Conservation (phyloP, 1,140 invertebrate species). For the Bombyx mori region DNA sequence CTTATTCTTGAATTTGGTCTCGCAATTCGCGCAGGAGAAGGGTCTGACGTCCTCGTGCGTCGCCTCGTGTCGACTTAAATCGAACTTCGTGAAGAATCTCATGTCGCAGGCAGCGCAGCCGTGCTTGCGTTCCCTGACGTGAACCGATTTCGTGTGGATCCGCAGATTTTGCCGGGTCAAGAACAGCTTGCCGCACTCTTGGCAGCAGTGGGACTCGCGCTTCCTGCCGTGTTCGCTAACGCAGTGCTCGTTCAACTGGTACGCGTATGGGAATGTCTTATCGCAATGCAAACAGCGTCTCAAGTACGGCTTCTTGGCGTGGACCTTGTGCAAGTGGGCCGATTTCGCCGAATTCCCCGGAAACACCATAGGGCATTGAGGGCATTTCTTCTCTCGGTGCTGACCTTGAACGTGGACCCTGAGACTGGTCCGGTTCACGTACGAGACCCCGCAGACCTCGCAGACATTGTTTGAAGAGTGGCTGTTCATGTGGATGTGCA, state of each 20-base stretch:
- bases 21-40: conserved; percentile 28
- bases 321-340: conserved; percentile 25
- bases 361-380: conserved; percentile 23
- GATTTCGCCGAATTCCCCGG: conserved; percentile 11
- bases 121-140: conserved; percentile 25
- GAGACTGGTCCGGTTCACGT: conserved; percentile 25
- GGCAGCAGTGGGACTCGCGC: conserved; percentile 14
- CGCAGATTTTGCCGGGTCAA: conserved; percentile 11
- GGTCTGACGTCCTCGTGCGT: conserved; percentile 26
- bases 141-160: conserved; percentile 24
- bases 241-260: conserved; percentile 25
- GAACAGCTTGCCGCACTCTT: conserved; percentile 23
- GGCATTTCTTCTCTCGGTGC: conserved; percentile 28
- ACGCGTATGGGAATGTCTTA: conserved; percentile 27
- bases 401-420: conserved; percentile 16
- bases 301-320: conserved; percentile 14
- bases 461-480: conserved; percentile 33
- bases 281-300: conserved; percentile 27
- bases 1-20: conserved; percentile 29
- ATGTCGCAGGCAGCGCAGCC: conserved; percentile 20
- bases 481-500: conserved; percentile 31
- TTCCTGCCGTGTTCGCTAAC: conserved; percentile 27
- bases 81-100: conserved; percentile 32
- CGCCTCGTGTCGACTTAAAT: conserved; percentile 22
- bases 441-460: conserved; percentile 27